Percentiles rank a stretch among this genome's conserved stretches.
Evolutionary conservation across 2,797 vertebrate genomes (phyloP).

Genomic region (Morus bassanus): DNA sequence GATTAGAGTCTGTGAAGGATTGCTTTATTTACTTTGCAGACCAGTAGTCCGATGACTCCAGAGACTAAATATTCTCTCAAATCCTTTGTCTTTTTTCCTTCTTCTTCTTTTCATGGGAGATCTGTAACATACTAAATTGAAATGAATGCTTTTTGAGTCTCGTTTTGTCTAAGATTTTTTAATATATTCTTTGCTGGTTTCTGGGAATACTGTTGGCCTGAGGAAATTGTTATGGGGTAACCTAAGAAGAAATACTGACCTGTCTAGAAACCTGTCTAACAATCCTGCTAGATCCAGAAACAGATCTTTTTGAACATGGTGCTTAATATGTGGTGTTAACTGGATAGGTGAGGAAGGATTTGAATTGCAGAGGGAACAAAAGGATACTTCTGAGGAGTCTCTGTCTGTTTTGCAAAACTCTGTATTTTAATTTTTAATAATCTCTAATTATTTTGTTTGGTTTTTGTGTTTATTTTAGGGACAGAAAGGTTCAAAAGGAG

Average conservation of each 20-base stretch:
- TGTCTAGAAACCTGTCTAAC: background rate
- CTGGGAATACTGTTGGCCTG: background rate
- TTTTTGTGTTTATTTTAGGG: conserved; percentile 78
- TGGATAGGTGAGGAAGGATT: background rate
- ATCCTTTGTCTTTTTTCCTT: background rate
- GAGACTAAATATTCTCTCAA: background rate
- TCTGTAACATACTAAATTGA: background rate
- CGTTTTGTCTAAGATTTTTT: background rate
- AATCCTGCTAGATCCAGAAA: background rate
- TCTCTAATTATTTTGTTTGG: background rate
- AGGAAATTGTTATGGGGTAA: background rate
- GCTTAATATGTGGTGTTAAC: background rate
- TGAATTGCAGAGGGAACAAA: background rate
- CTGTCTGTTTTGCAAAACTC: background rate
- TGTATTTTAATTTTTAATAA: background rate
- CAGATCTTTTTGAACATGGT: background rate
- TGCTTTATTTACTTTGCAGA: background rate
- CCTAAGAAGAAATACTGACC: background rate
- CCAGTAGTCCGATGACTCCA: background rate
- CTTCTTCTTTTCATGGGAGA: background rate
- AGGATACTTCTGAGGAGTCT: background rate
- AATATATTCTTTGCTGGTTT: background rate
- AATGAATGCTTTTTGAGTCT: background rate
- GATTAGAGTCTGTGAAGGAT: background rate
- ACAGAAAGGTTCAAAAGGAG: conserved; percentile 95